Evolutionary conservation across 2,113 vertebrate genomes (phyloP), one percentile per base, ranked within the genome.

Genomic region (Bujurquina vittata): DNA sequence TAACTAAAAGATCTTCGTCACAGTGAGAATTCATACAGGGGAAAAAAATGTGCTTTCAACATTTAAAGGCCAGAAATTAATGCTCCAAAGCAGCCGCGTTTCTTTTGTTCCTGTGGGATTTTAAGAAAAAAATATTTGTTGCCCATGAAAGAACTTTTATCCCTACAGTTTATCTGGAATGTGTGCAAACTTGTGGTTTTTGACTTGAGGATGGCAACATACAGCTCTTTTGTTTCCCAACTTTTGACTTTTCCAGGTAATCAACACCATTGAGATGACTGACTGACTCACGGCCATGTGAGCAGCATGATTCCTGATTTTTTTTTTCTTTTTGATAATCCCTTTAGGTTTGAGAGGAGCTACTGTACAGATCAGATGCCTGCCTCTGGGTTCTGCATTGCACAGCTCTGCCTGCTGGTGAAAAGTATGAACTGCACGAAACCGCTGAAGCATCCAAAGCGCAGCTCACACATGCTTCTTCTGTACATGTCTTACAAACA

Each of bases 341-440:
- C 80, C 75, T 62, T 63, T 22, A 63, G 65, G 49, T 60, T 49
- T 14, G 80, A 74, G 52, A 31, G 54, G 31, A 23, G 79, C 79
- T 84, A 62, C 89, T 89, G 77, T 72, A 29, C 77, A 18, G 10
- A 1, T 5, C 22, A 72, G 29, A 23, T 0, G 35, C 35, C 54
- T 14, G 31, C 2, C 31, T 79, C 23, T 56, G 40, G 61, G 85
- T 94, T 94, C 84, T 81, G 88, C 22, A 91, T 88, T 84, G 74
- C 90, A 89, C 88, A 94, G 94, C 94, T 91, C 93, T 69, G 33
- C 92, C 95, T 96, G 91, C 94, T 95, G 95, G 94, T 62, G 49
- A 79, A 60, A 84, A 18, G 1, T 3, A 7, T 14, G 63, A 87
- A 91, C 86, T 91, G 86, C 87, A 93, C 89, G 87, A 88, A 73